Evolutionary conservation across 2,888 invertebrate genomes (phyloP), one percentile per base, ranked within the genome.

Genomic region (Trichogramma dendrolimi): DNA sequence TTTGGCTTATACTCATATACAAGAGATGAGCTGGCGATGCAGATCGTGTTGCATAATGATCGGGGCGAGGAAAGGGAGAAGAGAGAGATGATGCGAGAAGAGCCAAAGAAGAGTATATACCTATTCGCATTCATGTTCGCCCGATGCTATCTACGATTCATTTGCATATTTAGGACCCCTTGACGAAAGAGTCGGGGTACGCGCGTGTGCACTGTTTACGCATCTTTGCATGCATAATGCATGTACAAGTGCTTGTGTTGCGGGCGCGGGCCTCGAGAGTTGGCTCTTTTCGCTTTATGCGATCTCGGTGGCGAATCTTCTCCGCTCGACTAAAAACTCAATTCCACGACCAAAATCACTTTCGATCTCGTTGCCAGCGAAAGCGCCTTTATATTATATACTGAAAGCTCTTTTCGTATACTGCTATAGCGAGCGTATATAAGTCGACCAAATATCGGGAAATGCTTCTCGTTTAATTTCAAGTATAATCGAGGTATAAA

Each of bases 81-180:
- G 42, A 27, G 27, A 27, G 27, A 27, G 27, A 27, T 27, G 27
- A 27, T 27, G 27, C 27, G 27, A 27, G 27, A 27, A 27, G 27
- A 27, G 27, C 27, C 27, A 27, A 27, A 27, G 27, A 27, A 27
- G 27, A 27, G 27, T 27, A 27, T 27, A 27, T 58, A 75, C 73
- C 73, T 75, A 72, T 72, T 69, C 69, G 61, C 63, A 65, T 72
- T 74, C 72, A 72, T 75, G 72, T 68, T 73, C 62, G 70, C 75
- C 75, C 74, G 71, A 69, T 75, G 71, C 69, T 73, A 76, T 75
- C 73, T 74, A 71, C 72, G 68, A 75, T 74, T 76, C 74, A 75
- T 75, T 76, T 76, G 75, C 75, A 76, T 76, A 75, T 76, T 76
- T 72, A 72, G 73, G 67, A 75, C 71, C 69, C 69, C 58, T 57